Evolutionary conservation across 2,113 vertebrate genomes (phyloP).

Genomic region (Lathamus discolor): DNA sequence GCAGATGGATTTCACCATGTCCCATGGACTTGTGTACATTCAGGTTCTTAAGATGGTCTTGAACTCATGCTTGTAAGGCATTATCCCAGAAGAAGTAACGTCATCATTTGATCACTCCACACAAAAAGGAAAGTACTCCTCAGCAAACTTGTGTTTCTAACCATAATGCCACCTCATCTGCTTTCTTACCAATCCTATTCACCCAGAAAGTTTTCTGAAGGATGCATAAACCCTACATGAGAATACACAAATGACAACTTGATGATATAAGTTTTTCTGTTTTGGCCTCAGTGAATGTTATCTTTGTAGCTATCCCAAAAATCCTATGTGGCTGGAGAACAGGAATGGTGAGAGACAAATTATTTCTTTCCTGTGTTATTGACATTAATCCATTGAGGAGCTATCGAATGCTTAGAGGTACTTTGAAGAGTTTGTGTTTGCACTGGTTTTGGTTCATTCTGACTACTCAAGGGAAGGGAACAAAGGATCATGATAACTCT

Average conservation of each 20-base stretch:
- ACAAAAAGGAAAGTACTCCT: not conserved
- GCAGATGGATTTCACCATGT: too few relatives aligned
- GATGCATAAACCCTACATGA: not conserved
- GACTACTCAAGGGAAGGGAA: slow-evolving; percentile 4
- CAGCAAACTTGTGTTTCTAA: not conserved
- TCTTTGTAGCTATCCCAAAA: not conserved
- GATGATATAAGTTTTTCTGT: not conserved
- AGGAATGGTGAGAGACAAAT: not conserved
- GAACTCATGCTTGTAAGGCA: not conserved
- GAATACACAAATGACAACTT: not conserved
- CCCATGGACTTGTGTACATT: too few relatives aligned
- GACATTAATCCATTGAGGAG: not conserved
- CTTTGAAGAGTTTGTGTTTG: slow-evolving; percentile 2
- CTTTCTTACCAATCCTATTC: not conserved
- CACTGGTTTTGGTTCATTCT: not conserved
- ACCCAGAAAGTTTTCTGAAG: not conserved
- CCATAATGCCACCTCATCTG: not conserved
- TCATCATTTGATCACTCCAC: not conserved
- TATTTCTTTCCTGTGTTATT: not conserved
- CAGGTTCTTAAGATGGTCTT: too few relatives aligned
- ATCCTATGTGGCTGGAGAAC: not conserved
- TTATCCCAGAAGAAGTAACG: not conserved
- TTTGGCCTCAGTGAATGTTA: not conserved
- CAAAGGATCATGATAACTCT: not conserved
- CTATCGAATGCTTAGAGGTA: not conserved